Evolutionary conservation across 2,888 invertebrate genomes (phyloP).

Genomic region (Rhaphigaster nebulosa): DNA sequence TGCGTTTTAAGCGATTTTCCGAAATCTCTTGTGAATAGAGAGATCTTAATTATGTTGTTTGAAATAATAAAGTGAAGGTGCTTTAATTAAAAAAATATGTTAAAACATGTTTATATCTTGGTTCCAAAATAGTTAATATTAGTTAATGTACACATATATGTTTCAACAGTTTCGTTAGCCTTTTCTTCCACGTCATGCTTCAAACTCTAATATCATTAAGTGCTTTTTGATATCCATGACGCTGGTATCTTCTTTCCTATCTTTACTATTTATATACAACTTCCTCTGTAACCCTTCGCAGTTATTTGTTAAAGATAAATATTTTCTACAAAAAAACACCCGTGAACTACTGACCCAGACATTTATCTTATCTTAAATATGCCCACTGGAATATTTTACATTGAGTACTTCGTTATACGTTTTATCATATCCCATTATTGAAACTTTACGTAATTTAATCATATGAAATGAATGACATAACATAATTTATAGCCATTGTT

Average conservation of each 20-base stretch:
- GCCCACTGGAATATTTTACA: background rate
- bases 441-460: background rate
- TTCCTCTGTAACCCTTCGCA: background rate
- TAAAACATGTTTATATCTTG: too few species aligned
- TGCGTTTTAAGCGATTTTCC: too few species aligned
- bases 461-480: background rate
- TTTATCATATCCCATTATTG: background rate
- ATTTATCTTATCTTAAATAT: background rate
- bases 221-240: slow-evolving; percentile 15
- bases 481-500: background rate
- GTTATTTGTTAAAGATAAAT: background rate
- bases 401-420: background rate
- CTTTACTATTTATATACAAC: background rate
- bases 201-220: background rate
- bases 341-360: background rate
- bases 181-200: background rate
- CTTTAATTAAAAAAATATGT: background rate
- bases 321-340: background rate
- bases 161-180: background rate
- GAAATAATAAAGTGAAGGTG: background rate
- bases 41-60: background rate
- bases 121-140: background rate
- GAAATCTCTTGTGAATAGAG: background rate
- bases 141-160: background rate
- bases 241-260: background rate